Evolutionary conservation across 1,140 invertebrate species (phyloP).

Genomic region (Lepidurus apus): DNA sequence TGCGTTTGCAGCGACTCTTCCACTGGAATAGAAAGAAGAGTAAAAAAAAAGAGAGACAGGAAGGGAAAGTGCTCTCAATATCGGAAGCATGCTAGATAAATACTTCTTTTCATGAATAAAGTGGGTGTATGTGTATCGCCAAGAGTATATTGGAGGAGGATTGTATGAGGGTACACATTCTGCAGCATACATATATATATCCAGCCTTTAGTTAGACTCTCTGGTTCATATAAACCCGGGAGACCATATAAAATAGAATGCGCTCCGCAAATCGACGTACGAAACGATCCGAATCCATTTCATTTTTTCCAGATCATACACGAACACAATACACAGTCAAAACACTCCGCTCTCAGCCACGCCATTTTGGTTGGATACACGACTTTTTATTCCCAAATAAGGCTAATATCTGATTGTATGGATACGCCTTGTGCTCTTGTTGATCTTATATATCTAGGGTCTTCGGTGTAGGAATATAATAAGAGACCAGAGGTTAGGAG

Average conservation of each 20-base stretch:
- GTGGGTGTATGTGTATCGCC: not conserved
- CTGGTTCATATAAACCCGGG: not conserved
- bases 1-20: not conserved
- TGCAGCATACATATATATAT: not conserved
- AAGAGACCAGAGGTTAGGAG: not conserved
- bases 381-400: not conserved
- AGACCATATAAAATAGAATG: not conserved
- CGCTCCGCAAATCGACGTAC: slow-evolving; percentile 1
- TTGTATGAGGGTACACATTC: slow-evolving; percentile 5
- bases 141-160: not conserved
- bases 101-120: slow-evolving; percentile 20
- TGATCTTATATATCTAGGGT: not conserved
- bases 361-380: not conserved
- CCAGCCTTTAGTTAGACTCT: not conserved
- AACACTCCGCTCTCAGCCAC: not conserved
- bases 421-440: not conserved
- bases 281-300: slow-evolving; percentile 8
- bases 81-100: not conserved
- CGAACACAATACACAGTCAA: not conserved
- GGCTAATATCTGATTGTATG: not conserved
- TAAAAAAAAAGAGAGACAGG: not conserved
- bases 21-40: slow-evolving; percentile 1
- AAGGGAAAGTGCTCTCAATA: slow-evolving; percentile 8
- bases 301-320: not conserved
- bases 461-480: too few relatives aligned